A percentile compares a stretch with the other conserved stretches of the same genome.
Conservation (phyloP, 2,888 invertebrate species). For the Dicranocentrus wangi region DNA sequence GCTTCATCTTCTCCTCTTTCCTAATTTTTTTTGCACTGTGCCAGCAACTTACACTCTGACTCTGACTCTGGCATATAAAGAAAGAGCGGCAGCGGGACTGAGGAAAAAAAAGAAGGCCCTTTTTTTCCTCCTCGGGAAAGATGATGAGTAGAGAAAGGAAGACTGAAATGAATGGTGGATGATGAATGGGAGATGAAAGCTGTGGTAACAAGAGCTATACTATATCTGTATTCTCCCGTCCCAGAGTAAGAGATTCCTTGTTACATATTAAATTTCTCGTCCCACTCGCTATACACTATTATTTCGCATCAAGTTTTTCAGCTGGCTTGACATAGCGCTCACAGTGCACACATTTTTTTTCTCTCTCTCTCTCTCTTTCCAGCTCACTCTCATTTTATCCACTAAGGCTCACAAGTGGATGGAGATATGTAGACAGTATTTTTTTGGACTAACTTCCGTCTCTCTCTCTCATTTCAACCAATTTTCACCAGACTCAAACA, state of each 20-base stretch:
- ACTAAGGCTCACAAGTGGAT: too few species aligned
- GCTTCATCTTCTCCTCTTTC: background rate
- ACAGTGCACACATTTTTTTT: constrained; percentile 34
- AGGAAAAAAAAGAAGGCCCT: constrained; percentile 5
- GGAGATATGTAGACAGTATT: too few species aligned
- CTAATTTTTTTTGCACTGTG: constrained; percentile 26
- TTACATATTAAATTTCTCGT: too few species aligned
- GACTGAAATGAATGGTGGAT: constrained; percentile 48
- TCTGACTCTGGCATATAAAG: background rate
- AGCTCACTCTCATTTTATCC: too few species aligned
- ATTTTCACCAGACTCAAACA: constrained; percentile 36
- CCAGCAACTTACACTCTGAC: too few species aligned
- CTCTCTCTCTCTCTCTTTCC: background rate
- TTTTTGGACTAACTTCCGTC: too few species aligned
- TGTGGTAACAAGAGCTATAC: constrained; percentile 19
- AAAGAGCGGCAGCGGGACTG: background rate
- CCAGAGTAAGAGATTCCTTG: background rate
- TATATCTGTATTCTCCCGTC: background rate
- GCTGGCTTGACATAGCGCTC: constrained; percentile 22
- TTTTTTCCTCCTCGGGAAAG: constrained; percentile 1
- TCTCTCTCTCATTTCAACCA: constrained; percentile 40
- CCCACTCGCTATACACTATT: too few species aligned
- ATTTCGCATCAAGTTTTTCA: background rate
- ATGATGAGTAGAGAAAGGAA: constrained; percentile 36
- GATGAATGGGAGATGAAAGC: constrained; percentile 56